phyloP scores from a whole-genome alignment of 2,888 invertebrate species.

The Hesperia comma region DNA sequence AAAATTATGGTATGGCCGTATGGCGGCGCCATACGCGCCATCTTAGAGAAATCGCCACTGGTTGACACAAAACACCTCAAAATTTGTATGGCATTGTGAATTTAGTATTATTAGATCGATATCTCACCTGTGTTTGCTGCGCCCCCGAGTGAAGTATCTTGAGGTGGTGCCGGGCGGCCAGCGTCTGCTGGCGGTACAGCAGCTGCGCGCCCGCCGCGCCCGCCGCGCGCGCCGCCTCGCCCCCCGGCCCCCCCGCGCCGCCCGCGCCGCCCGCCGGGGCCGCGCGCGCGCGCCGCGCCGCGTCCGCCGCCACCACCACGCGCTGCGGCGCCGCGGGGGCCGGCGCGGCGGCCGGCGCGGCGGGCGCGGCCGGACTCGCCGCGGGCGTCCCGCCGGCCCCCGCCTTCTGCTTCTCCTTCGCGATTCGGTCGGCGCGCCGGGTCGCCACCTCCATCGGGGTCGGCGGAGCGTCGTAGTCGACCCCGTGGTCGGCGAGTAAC shows the following conservation, averaged over 20 bases:
- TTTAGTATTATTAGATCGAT: too few relatives aligned
- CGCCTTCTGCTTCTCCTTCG: constrained; percentile 90
- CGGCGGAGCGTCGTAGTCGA: constrained; percentile 93
- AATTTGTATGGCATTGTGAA: too few relatives aligned
- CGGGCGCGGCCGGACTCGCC: constrained; percentile 46
- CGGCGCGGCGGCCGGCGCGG: constrained; percentile 64
- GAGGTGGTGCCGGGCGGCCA: constrained; percentile 73
- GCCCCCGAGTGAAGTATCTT: constrained; percentile 74
- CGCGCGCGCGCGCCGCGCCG: constrained; percentile 69
- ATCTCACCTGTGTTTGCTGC: constrained; percentile 55
- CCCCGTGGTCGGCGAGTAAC: constrained; percentile 92
- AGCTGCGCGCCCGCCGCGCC: constrained; percentile 65
- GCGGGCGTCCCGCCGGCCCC: constrained; percentile 54
- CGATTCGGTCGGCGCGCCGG: constrained; percentile 92
- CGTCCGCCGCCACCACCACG: constrained; percentile 62
- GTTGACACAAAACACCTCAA: too few relatives aligned
- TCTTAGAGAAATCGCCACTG: too few relatives aligned
- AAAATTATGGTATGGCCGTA: too few relatives aligned
- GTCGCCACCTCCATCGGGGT: constrained; percentile 92
- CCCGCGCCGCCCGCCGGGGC: constrained; percentile 63
- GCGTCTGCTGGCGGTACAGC: constrained; percentile 86
- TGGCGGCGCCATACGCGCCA: too few relatives aligned
- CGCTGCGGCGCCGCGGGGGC: constrained; percentile 51
- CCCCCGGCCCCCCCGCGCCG: constrained; percentile 75
- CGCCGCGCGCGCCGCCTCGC: constrained; percentile 62